Conservation (phyloP, 2,797 vertebrate genomes). For the Cryptoblepharus egeriae region DNA sequence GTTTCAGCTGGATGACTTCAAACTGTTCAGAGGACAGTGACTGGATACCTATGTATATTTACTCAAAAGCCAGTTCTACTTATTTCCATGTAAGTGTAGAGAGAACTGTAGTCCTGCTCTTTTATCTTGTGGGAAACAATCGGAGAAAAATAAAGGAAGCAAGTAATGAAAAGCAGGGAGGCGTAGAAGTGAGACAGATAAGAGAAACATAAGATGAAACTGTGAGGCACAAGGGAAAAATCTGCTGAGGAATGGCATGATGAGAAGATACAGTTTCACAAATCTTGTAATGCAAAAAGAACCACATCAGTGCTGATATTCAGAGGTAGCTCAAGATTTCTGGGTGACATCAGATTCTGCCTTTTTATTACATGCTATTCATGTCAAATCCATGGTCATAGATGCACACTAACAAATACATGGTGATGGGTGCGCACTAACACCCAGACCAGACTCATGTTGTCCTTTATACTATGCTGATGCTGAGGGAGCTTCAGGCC, state of each 20-base stretch:
- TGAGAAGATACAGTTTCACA: neutral
- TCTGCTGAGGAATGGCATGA: neutral
- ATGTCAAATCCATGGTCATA: too few relatives aligned
- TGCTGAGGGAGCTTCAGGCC: too few relatives aligned
- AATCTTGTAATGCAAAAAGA: neutral
- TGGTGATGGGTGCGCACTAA: too few relatives aligned
- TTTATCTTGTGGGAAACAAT: neutral
- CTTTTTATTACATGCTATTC: too few relatives aligned
- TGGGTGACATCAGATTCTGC: too few relatives aligned
- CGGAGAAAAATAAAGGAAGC: neutral
- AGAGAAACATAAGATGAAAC: neutral
- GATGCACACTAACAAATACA: too few relatives aligned
- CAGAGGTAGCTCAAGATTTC: too few relatives aligned
- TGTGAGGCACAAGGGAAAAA: neutral
- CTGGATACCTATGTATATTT: neutral
- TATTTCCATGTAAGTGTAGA: neutral
- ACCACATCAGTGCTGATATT: too few relatives aligned
- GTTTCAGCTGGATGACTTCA: neutral
- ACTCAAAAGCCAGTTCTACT: neutral
- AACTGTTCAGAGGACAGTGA: neutral
- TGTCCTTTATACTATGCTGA: too few relatives aligned
- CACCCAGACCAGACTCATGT: too few relatives aligned
- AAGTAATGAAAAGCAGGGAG: slow-evolving; percentile 19
- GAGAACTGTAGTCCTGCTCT: neutral
- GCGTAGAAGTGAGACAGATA: neutral